Percentiles rank a stretch among this genome's conserved stretches.
phyloP scores from a whole-genome alignment of 2,888 invertebrate genomes.

The Nymphalis c-album region DNA sequence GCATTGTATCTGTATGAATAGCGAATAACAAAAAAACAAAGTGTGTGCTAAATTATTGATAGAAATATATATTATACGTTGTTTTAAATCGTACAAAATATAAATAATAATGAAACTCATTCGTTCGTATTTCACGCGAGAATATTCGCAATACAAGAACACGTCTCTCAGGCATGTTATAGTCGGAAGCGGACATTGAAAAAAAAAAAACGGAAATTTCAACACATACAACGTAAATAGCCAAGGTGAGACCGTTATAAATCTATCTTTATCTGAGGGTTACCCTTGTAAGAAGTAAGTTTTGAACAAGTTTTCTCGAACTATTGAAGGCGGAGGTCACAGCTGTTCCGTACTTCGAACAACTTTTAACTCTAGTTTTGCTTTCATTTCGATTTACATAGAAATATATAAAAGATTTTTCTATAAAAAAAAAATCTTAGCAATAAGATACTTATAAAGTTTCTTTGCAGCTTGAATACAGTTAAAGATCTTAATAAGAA shows the following conservation, averaged over 20 bases:
- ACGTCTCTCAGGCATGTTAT: constrained; percentile 15
- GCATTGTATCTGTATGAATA: too few species aligned
- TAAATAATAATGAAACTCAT: neutral
- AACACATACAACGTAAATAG: constrained; percentile 33
- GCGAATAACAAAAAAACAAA: too few species aligned
- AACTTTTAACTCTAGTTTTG: constrained; percentile 18
- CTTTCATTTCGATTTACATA: constrained; percentile 6
- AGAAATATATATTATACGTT: neutral
- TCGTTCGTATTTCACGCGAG: neutral
- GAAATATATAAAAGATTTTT: neutral
- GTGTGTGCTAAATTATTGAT: too few species aligned
- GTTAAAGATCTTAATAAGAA: too few species aligned
- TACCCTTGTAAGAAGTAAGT: constrained; percentile 31
- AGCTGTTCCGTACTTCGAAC: constrained; percentile 29
- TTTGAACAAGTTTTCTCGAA: constrained; percentile 38
- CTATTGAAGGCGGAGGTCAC: constrained; percentile 28
- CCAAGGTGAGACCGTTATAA: constrained; percentile 33
- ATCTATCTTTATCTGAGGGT: constrained; percentile 33
- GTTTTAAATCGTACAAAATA: neutral
- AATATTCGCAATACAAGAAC: neutral
- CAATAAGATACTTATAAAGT: too few species aligned
- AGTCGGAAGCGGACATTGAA: constrained; percentile 40
- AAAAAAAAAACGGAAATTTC: constrained; percentile 36
- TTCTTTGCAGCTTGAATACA: too few species aligned
- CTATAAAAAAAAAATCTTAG: neutral